Evolutionary conservation across 2,797 vertebrate genomes (phyloP).

Genomic region (Neomorphus geoffroyi): DNA sequence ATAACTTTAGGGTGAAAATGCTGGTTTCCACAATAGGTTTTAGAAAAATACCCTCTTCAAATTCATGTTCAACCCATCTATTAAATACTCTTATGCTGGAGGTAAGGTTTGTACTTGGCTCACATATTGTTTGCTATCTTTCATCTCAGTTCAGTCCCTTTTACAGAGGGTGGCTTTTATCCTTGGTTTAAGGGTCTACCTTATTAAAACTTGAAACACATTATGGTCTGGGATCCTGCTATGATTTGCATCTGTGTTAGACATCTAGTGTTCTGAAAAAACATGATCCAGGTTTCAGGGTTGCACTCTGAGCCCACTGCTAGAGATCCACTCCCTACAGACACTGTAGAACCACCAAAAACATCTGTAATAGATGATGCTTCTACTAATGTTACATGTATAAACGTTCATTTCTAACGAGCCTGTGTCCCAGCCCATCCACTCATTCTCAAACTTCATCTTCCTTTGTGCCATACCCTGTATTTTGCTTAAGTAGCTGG

Average conservation of each 20-base stretch:
- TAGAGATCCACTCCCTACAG: neutral
- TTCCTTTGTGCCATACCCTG: neutral
- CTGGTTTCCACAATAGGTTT: neutral
- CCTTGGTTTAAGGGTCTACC: neutral
- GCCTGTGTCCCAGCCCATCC: accelerated
- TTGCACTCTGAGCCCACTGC: neutral
- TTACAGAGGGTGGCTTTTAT: neutral
- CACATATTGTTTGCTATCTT: neutral
- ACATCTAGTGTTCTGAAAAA: neutral
- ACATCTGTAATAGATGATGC: neutral
- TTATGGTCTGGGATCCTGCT: neutral
- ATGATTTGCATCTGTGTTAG: neutral
- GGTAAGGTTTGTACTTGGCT: neutral
- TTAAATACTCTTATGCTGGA: neutral
- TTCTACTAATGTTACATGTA: neutral
- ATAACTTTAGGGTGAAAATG: neutral
- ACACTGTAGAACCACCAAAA: neutral
- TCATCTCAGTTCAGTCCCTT: neutral
- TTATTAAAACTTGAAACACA: neutral
- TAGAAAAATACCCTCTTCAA: neutral
- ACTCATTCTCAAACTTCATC: neutral
- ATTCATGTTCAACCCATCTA: neutral
- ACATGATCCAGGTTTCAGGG: neutral
- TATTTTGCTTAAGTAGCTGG: neutral
- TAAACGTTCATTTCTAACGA: neutral